Base-by-base conservation (phyloP, 2,113 vertebrate species). In the Columba livia region DNA sequence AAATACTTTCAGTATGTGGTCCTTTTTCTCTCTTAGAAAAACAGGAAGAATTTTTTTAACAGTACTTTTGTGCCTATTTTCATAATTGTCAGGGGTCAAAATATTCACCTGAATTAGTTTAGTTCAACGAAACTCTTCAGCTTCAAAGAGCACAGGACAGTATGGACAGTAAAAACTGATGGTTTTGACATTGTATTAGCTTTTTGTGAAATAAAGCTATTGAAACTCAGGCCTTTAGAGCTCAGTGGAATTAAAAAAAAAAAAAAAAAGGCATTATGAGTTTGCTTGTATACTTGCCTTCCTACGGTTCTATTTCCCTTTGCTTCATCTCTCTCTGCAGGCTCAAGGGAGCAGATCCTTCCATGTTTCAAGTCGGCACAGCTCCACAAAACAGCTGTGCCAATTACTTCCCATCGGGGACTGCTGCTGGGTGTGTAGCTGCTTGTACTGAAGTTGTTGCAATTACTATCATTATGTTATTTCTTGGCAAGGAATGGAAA, bases 401-500 rank as follows among this genome's bases (percentile, higher is more conserved):
- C 88, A 90, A 91, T 94, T 95, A 83, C 72, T 91, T 93, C 85
- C 89, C 94, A 78, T 38, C 74, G 79, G 56, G 77, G 77, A 78
- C 79, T 92, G 80, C 96, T 85, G 78, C 88, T 89, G 90, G 48
- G 77, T 50, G 75, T 80, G 84, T 60, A 90, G 90, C 77, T 71
- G 85, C 79, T 91, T 86, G 88, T 93, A 79, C 88, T 78, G 71
- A 86, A 93, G 85, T 71, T 66, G 51, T 83, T 61, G 82, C 85
- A 92, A 96, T 96, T 94, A 84, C 88, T 94, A 84, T 93, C 79
- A 94, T 96, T 96, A 96, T 84, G 94, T 67, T 91, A 78, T 90
- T 90, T 86, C 72, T 80, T 96, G 82, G 62, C 72, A 75, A 2
- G 2, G 40, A 84, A 84, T 86, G 51, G 42, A 57, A 90, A 86